phyloP scores from a whole-genome alignment of 1,140 invertebrate species.

The Ridgeia piscesae region DNA sequence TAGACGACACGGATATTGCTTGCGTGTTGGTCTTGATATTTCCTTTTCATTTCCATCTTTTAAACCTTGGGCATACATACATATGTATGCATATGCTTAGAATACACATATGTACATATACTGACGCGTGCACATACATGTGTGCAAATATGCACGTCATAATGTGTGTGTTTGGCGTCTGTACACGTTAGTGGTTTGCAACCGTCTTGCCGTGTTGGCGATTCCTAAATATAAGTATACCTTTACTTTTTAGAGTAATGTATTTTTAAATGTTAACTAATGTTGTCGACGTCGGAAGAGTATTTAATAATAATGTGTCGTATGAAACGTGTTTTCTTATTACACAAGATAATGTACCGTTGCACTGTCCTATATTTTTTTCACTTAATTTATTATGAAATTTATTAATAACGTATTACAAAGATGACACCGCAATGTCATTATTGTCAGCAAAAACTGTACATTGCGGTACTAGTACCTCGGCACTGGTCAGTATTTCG shows the following conservation, averaged over 20 bases:
- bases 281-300: not conserved
- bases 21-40: not conserved
- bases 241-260: not conserved
- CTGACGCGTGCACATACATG: not conserved
- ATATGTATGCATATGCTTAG: not conserved
- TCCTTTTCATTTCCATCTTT: not conserved
- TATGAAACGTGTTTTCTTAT: not conserved
- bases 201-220: not conserved
- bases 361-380: not conserved
- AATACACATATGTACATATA: conserved; percentile 8
- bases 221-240: not conserved
- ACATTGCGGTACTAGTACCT: not conserved
- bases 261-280: not conserved
- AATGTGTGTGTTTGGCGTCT: not conserved
- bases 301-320: not conserved
- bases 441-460: not conserved
- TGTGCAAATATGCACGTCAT: not conserved
- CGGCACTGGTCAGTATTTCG: not conserved
- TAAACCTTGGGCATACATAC: not conserved
- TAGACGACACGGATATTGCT: not conserved
- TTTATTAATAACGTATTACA: not conserved
- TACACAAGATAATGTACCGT: not conserved
- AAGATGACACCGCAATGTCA: not conserved
- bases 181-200: not conserved
- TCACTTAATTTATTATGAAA: not conserved